A percentile compares a stretch with the other conserved stretches of the same genome.
Evolutionary conservation across 2,888 invertebrate genomes (phyloP).

Genomic region (Rhingia campestris): DNA sequence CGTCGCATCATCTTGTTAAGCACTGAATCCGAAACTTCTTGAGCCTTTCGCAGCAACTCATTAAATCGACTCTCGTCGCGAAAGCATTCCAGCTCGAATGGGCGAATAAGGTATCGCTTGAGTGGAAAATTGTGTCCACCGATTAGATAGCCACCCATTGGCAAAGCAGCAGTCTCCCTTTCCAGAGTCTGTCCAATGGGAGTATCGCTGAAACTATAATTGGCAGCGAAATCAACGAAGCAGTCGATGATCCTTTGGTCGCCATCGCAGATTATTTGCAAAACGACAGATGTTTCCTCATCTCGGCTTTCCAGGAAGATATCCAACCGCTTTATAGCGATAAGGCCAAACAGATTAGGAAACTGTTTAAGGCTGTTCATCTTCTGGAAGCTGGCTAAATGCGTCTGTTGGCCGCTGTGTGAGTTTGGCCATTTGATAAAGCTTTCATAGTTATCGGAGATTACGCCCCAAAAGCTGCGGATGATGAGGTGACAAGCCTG

Average conservation of each 20-base stretch:
- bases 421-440: constrained; percentile 81
- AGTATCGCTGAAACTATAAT: constrained; percentile 79
- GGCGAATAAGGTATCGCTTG: constrained; percentile 79
- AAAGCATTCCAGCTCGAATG: constrained; percentile 78
- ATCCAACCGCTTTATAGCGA: constrained; percentile 79
- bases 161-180: constrained; percentile 78
- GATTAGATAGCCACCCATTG: constrained; percentile 79
- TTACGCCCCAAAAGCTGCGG: constrained; percentile 80
- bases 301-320: constrained; percentile 80
- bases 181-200: constrained; percentile 80
- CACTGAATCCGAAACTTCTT: constrained; percentile 77
- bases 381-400: constrained; percentile 76
- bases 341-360: constrained; percentile 78
- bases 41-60: constrained; percentile 77
- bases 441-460: constrained; percentile 80
- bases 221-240: constrained; percentile 79
- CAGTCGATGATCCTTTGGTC: constrained; percentile 80
- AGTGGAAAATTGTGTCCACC: constrained; percentile 80
- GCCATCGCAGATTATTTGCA: constrained; percentile 81
- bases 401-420: constrained; percentile 76
- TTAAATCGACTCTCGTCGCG: constrained; percentile 78
- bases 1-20: constrained; percentile 79
- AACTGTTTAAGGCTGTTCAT: constrained; percentile 76
- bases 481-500: constrained; percentile 79
- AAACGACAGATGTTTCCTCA: constrained; percentile 79